A percentile compares a stretch with the other conserved stretches of the same genome.
These are phyloP conservation scores for Schizaphis graminum DNA, from an alignment of 2,888 invertebrate genomes.

Conservation along the genomic window DNA sequence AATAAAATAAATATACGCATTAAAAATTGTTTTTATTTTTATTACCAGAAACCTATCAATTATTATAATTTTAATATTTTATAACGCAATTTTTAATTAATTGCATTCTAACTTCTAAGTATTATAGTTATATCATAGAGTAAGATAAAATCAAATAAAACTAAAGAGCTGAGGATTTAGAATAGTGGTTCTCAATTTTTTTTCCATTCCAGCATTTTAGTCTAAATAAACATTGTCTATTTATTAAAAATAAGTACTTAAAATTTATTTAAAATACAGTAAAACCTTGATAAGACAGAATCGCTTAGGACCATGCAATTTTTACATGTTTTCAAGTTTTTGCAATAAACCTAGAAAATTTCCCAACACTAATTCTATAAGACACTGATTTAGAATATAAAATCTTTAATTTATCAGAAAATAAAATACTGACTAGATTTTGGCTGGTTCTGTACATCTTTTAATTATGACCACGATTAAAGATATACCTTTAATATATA, in stretches of 20 bases:
- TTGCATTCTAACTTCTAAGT: background rate
- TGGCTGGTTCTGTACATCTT: background rate
- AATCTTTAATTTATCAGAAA: background rate
- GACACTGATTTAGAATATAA: no score
- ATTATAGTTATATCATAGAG: background rate
- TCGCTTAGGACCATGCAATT: no score
- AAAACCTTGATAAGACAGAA: no score
- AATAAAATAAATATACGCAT: slow-evolving; percentile 13
- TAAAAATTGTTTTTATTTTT: background rate
- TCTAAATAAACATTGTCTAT: no score
- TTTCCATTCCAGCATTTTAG: no score
- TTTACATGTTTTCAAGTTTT: no score
- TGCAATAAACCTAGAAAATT: no score
- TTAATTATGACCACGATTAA: background rate
- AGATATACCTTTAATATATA: no score
- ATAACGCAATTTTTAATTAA: background rate
- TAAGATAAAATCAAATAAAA: background rate
- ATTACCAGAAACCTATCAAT: background rate
- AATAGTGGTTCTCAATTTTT: no score
- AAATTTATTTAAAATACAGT: no score
- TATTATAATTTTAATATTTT: background rate
- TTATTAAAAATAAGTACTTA: no score
- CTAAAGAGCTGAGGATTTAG: background rate
- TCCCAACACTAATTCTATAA: no score
- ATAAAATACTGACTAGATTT: background rate